phyloP scores from a whole-genome alignment of 2,888 invertebrate species.

The Apamea anceps region DNA sequence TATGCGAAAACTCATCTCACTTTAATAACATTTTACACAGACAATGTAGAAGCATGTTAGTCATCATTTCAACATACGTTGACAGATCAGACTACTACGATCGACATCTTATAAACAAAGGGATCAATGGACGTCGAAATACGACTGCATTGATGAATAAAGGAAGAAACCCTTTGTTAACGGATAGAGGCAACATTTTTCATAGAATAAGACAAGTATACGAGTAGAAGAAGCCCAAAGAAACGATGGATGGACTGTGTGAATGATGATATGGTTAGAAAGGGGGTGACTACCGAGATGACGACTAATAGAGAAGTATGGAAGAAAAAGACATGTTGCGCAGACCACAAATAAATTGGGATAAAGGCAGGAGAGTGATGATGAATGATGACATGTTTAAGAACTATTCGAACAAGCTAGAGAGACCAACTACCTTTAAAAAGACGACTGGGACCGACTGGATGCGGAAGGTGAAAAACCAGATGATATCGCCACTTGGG shows the following conservation, averaged over 20 bases:
- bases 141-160: neutral
- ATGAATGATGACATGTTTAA: neutral
- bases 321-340: too few species aligned
- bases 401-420: neutral
- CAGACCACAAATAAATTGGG: too few species aligned
- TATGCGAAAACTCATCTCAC: constrained; percentile 9
- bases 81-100: constrained; percentile 37
- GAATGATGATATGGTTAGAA: too few species aligned
- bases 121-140: constrained; percentile 34
- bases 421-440: neutral
- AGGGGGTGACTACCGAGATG: too few species aligned
- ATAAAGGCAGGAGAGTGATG: too few species aligned
- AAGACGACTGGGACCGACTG: neutral
- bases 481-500: too few species aligned
- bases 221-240: too few species aligned
- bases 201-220: neutral
- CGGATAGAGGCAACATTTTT: neutral
- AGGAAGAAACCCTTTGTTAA: neutral
- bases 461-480: neutral
- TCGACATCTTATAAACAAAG: constrained; percentile 41
- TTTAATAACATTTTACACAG: neutral
- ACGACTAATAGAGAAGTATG: too few species aligned
- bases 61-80: constrained; percentile 34
- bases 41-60: constrained; percentile 10
- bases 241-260: too few species aligned